phyloP scores from a whole-genome alignment of 2,888 invertebrate genomes.

The Ormyrus thymus region DNA sequence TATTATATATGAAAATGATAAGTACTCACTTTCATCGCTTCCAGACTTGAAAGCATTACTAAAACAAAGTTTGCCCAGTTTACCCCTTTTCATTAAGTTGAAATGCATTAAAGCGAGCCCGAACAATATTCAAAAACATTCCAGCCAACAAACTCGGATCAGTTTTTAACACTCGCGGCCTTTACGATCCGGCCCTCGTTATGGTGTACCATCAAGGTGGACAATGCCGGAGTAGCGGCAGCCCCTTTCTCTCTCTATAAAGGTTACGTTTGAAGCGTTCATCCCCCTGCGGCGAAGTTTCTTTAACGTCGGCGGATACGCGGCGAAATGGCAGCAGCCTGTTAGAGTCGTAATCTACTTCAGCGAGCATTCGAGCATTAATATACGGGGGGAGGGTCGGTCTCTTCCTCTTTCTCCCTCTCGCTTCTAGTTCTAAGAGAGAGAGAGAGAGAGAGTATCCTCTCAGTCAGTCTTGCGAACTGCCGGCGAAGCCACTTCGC shows the following conservation, averaged over 20 bases:
- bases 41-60: no score
- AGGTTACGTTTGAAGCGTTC: constrained; percentile 30
- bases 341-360: constrained; percentile 63
- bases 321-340: constrained; percentile 34
- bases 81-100: no score
- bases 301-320: constrained; percentile 58
- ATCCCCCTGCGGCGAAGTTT: constrained; percentile 54
- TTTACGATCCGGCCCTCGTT: background rate
- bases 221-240: background rate
- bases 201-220: constrained; percentile 9
- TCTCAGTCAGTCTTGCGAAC: constrained; percentile 57
- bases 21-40: no score
- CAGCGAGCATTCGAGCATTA: constrained; percentile 59
- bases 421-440: constrained; percentile 39
- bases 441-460: constrained; percentile 30
- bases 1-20: no score
- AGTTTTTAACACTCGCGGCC: background rate
- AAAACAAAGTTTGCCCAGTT: no score
- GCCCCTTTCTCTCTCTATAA: background rate
- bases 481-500: constrained; percentile 62
- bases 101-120: no score
- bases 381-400: constrained; percentile 57
- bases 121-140: background rate
- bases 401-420: background rate
- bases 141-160: background rate